Conservation (phyloP, 2,888 invertebrate species). For the Drosophila niveifrons region DNA sequence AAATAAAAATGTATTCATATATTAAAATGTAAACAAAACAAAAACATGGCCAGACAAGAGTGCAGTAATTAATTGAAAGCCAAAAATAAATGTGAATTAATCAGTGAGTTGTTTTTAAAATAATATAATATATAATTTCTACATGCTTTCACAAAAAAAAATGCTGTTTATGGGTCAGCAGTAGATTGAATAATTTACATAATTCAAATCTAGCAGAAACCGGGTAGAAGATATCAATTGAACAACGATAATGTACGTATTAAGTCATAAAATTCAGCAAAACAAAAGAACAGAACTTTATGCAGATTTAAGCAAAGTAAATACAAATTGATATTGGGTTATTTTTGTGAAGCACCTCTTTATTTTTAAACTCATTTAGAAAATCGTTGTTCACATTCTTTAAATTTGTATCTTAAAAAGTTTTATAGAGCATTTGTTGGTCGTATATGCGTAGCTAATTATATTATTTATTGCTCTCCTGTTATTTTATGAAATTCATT, state of each 20-base stretch:
- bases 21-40: not conserved
- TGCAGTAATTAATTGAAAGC: not conserved
- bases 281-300: no score
- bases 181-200: not conserved
- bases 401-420: no score
- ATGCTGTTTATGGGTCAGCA: not conserved
- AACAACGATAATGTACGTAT: no score
- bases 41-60: not conserved
- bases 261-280: no score
- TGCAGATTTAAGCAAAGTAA: no score
- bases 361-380: no score
- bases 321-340: no score
- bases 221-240: no score
- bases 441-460: not conserved
- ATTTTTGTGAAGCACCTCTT: no score
- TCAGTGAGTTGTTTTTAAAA: not conserved
- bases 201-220: not conserved
- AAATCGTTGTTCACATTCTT: no score
- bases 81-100: not conserved
- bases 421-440: slow-evolving; percentile 4
- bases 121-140: not conserved
- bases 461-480: slow-evolving; percentile 9
- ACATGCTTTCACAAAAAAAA: no score
- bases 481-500: slow-evolving; percentile 11
- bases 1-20: not conserved